Evolutionary conservation across 2,888 invertebrate genomes (phyloP).

Genomic region (Drosophila ustulata): DNA sequence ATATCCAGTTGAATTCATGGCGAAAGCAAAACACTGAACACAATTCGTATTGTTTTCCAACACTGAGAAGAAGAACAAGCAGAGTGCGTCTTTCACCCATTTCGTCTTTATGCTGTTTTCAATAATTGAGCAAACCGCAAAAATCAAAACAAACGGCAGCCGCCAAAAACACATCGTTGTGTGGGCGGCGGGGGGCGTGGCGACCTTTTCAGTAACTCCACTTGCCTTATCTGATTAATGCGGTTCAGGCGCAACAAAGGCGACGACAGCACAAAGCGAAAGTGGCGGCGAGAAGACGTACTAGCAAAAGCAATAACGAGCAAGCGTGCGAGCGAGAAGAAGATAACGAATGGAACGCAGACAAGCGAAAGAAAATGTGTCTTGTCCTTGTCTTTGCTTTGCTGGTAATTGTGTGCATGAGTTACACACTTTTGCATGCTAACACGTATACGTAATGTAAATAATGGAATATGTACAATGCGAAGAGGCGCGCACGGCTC

Average conservation of each 20-base stretch:
- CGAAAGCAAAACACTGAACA: not conserved
- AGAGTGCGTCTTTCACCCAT: not conserved
- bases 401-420: conserved; percentile 30
- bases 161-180: conserved; percentile 20
- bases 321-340: not conserved
- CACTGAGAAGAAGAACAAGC: not conserved
- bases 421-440: not conserved
- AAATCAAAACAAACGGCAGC: conserved; percentile 32
- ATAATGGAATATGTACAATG: conserved; percentile 2
- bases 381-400: conserved; percentile 8
- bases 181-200: conserved; percentile 29
- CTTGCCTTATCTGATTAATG: conserved; percentile 48
- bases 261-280: conserved; percentile 47
- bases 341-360: not conserved
- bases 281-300: conserved; percentile 16
- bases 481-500: not conserved
- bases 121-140: conserved; percentile 22
- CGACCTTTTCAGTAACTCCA: conserved; percentile 40
- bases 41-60: conserved; percentile 1
- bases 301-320: not conserved
- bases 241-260: conserved; percentile 34
- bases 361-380: conserved; percentile 26
- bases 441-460: not conserved
- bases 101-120: conserved; percentile 1
- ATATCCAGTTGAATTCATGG: not conserved